Evolutionary conservation across 1,140 invertebrate species (phyloP).

Genomic region (Choristoneura fumiferana): DNA sequence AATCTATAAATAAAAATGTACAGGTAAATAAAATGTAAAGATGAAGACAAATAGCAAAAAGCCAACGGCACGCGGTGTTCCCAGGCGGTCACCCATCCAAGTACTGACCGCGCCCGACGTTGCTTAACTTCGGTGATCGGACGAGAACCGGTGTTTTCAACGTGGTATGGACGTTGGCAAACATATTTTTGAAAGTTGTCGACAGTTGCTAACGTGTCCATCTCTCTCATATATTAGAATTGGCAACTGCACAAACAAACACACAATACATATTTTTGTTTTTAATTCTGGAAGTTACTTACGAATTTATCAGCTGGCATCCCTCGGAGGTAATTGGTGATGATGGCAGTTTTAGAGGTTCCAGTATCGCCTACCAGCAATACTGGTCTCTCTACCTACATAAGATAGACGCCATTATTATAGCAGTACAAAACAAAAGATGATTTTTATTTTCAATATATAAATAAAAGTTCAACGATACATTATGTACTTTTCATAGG

Average conservation of each 20-base stretch:
- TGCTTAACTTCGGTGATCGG: conserved; percentile 17
- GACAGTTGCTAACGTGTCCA: too few relatives aligned
- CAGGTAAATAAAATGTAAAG: neutral
- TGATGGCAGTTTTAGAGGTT: conserved; percentile 94
- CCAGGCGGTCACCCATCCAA: conserved; percentile 18
- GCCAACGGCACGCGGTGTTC: conserved; percentile 12
- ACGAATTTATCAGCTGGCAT: conserved; percentile 85
- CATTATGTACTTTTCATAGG: too few relatives aligned
- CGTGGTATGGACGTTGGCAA: conserved; percentile 13
- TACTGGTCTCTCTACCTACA: conserved; percentile 86
- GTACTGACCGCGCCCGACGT: conserved; percentile 14
- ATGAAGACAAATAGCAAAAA: too few relatives aligned
- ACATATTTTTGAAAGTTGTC: too few relatives aligned
- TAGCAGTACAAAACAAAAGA: too few relatives aligned
- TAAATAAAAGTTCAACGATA: too few relatives aligned
- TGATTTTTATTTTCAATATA: too few relatives aligned
- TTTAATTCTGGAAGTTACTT: too few relatives aligned
- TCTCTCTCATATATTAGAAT: too few relatives aligned
- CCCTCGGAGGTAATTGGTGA: conserved; percentile 87
- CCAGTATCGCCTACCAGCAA: conserved; percentile 93
- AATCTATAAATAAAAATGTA: conserved; percentile 67
- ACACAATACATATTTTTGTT: too few relatives aligned
- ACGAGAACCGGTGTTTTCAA: conserved; percentile 18
- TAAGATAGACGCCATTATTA: too few relatives aligned
- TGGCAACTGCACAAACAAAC: too few relatives aligned